Evolutionary conservation across 2,888 invertebrate genomes (phyloP).

Genomic region (Tortrix viridana): DNA sequence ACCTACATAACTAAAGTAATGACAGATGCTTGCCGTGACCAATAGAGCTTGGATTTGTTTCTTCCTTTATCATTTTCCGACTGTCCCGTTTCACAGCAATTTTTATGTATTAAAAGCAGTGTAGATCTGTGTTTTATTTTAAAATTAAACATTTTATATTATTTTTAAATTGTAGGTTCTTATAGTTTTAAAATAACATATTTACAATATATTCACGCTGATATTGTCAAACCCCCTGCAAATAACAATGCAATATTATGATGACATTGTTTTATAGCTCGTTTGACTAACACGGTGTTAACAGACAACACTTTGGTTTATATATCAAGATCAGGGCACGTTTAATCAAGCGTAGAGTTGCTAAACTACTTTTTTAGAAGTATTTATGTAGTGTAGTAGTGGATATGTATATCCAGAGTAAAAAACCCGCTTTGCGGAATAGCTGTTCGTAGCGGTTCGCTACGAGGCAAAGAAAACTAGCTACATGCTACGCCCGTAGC

Average conservation of each 20-base stretch:
- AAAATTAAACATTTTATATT: conserved; percentile 11
- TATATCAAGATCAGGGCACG: conserved; percentile 15
- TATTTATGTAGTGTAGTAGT: too few species aligned
- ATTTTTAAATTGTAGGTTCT: conserved; percentile 1
- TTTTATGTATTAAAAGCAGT: conserved; percentile 63
- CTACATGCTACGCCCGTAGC: too few species aligned
- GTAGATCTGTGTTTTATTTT: conserved; percentile 41
- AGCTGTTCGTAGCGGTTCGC: too few species aligned
- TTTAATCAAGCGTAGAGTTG: conserved; percentile 10
- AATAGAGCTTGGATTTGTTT: conserved; percentile 77
- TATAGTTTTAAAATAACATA: too few species aligned
- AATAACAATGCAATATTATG: not conserved
- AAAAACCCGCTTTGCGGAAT: too few species aligned
- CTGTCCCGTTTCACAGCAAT: conserved; percentile 76
- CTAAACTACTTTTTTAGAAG: too few species aligned
- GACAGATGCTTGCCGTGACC: conserved; percentile 80
- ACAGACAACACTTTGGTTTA: conserved; percentile 28
- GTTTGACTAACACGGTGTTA: conserved; percentile 6
- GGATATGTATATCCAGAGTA: too few species aligned
- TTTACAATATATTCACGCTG: too few species aligned
- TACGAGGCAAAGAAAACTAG: too few species aligned
- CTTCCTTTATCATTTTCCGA: conserved; percentile 74
- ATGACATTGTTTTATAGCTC: not conserved
- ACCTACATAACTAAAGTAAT: conserved; percentile 66
- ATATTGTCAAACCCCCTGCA: too few species aligned